phyloP scores from a whole-genome alignment of 2,113 vertebrate genomes.

The Platichthys stellatus region DNA sequence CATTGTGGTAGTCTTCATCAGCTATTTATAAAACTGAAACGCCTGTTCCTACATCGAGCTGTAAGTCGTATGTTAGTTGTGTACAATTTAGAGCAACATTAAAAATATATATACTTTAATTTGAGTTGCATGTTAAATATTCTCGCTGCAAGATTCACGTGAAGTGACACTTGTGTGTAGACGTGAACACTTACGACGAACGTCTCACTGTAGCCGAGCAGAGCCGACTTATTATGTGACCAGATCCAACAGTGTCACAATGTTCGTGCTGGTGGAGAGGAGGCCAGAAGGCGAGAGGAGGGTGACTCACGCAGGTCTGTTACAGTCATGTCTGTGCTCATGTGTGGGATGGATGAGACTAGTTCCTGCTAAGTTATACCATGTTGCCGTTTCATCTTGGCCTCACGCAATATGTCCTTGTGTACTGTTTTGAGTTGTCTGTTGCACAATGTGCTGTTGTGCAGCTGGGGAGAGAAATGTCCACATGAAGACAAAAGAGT shows the following conservation, averaged over 20 bases:
- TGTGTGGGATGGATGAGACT: constrained; percentile 17
- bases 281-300: not conserved
- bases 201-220: not conserved
- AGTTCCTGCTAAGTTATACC: constrained; percentile 1
- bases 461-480: no score
- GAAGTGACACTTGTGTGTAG: not conserved
- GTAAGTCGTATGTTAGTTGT: no score
- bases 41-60: no score
- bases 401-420: no score
- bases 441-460: no score
- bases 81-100: no score
- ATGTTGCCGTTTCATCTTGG: constrained; percentile 1
- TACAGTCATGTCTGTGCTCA: constrained; percentile 11
- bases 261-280: not conserved
- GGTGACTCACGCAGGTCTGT: constrained; percentile 19
- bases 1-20: no score
- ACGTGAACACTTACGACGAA: not conserved
- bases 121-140: not conserved
- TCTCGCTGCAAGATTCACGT: not conserved
- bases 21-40: no score
- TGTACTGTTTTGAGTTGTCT: no score
- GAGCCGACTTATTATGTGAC: not conserved
- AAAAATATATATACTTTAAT: no score
- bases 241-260: not conserved
- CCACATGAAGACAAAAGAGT: no score